phyloP scores from a whole-genome alignment of 2,113 vertebrate species.

The Monarcha castaneiventris region DNA sequence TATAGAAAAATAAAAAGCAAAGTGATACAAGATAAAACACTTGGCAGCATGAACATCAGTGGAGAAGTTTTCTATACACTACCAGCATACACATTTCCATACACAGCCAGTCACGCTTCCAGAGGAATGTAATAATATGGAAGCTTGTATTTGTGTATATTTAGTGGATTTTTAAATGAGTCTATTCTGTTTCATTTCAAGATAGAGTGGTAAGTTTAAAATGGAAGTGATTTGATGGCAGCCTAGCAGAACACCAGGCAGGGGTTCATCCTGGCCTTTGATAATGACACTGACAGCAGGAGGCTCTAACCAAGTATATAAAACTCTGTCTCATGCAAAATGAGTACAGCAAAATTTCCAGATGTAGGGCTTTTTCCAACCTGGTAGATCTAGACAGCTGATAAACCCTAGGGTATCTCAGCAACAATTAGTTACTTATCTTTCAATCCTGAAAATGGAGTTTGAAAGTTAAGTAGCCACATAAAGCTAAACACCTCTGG shows the following conservation, averaged over 20 bases:
- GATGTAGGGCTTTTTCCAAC: not conserved
- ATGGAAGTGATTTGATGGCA: not conserved
- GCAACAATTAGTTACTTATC: slow-evolving; percentile 69
- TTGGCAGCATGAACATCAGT: not conserved
- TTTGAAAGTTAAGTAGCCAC: slow-evolving; percentile 69
- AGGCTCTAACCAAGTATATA: not conserved
- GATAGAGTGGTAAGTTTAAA: not conserved
- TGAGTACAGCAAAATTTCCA: slow-evolving; percentile 9
- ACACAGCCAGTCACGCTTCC: not conserved
- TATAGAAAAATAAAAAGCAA: slow-evolving; percentile 8
- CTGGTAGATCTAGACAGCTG: slow-evolving; percentile 11
- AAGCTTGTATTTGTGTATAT: not conserved
- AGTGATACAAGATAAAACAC: not conserved
- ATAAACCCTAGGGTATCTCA: slow-evolving; percentile 55
- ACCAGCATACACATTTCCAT: not conserved
- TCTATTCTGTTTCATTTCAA: not conserved
- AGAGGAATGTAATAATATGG: not conserved
- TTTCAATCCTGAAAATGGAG: slow-evolving; percentile 64
- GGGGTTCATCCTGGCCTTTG: not conserved
- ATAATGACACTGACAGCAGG: not conserved
- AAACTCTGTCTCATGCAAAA: slow-evolving; percentile 18
- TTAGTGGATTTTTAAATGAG: not conserved
- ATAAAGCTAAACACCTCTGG: slow-evolving; percentile 64
- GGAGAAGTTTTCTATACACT: not conserved
- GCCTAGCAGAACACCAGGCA: not conserved